Percentiles rank a stretch among this genome's conserved stretches.
phyloP scores from a whole-genome alignment of 2,888 invertebrate genomes.

The Tolmerus cingulatus region DNA sequence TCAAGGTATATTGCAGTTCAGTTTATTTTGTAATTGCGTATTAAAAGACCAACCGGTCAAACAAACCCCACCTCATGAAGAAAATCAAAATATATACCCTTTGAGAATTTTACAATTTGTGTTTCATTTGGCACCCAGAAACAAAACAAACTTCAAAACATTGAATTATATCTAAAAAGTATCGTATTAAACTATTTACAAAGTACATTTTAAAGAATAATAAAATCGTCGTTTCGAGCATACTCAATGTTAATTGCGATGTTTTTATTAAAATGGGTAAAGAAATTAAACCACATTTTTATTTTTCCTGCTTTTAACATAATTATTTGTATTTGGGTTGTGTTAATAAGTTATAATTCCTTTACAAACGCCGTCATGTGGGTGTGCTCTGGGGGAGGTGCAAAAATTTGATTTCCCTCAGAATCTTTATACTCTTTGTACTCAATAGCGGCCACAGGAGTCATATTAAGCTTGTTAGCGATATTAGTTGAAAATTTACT shows the following conservation, averaged over 20 bases:
- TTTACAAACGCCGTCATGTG: conserved; percentile 49
- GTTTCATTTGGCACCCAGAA: neutral
- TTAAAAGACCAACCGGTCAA: neutral
- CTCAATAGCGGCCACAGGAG: conserved; percentile 42
- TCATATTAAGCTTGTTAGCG: conserved; percentile 47
- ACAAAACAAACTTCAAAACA: neutral
- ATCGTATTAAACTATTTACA: too few species aligned
- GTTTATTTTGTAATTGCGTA: neutral
- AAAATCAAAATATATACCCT: conserved; percentile 13
- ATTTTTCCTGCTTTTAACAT: neutral
- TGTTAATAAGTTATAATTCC: conserved; percentile 28
- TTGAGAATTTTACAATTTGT: neutral
- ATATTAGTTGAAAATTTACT: conserved; percentile 48
- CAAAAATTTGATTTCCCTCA: conserved; percentile 47
- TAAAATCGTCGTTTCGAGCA: too few species aligned
- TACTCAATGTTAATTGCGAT: too few species aligned
- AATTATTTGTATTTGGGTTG: neutral
- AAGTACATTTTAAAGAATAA: too few species aligned
- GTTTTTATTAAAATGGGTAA: too few species aligned
- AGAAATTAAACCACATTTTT: too few species aligned
- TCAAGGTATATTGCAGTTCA: neutral
- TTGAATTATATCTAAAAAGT: too few species aligned
- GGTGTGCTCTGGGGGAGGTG: conserved; percentile 47
- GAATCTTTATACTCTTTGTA: conserved; percentile 48
- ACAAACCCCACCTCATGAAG: neutral